These are phyloP conservation scores for Heliornis fulica DNA, from an alignment of 2,113 vertebrate genomes.

Conservation along the genomic window DNA sequence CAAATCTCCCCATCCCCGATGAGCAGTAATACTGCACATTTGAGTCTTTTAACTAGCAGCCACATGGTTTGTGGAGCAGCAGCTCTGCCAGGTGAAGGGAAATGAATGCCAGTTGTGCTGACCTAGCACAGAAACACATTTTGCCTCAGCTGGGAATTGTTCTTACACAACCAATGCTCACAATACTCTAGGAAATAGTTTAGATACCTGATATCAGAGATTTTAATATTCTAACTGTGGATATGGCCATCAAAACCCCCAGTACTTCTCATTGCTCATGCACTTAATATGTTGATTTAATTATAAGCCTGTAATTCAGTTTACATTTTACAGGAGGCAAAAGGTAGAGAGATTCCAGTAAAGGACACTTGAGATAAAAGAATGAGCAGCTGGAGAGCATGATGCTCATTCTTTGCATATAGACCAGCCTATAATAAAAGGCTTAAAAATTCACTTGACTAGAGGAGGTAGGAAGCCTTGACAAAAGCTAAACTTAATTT, in stretches of 20 bases:
- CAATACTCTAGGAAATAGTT: not conserved
- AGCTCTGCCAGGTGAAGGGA: not conserved
- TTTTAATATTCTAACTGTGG: not conserved
- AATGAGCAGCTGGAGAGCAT: not conserved
- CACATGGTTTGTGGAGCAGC: not conserved
- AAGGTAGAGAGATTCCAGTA: conserved; percentile 29
- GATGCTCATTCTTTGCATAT: not conserved
- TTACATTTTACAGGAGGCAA: conserved; percentile 31
- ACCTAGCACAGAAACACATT: conserved; percentile 7
- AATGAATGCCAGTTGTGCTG: not conserved
- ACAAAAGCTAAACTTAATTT: not conserved
- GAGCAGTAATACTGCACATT: not conserved
- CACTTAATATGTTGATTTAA: conserved; percentile 37
- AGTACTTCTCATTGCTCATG: conserved; percentile 5
- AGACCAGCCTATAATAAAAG: not conserved
- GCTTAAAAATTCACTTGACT: not conserved
- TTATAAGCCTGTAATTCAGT: conserved; percentile 33
- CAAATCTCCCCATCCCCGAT: not conserved
- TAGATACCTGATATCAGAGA: not conserved
- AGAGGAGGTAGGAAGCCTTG: not conserved
- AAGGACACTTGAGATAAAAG: conserved; percentile 43
- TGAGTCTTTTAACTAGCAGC: not conserved
- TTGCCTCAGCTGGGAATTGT: not conserved
- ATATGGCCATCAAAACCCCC: not conserved
- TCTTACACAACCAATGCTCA: not conserved